Base-by-base conservation (phyloP, 2,888 invertebrate genomes). In the Seira ritae region DNA sequence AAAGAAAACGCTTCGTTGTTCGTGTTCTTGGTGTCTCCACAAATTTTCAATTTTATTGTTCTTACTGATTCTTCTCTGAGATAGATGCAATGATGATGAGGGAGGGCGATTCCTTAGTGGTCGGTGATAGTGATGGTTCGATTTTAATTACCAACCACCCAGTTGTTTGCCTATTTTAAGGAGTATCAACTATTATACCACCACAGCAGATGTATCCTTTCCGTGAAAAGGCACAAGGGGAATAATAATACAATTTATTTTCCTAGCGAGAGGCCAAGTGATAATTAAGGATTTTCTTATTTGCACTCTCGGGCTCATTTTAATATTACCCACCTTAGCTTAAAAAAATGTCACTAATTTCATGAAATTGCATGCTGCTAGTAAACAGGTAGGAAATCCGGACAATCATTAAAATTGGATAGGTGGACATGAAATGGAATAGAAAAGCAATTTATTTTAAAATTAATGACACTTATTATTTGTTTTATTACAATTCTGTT, bases 61-160 rank as follows among this genome's bases (percentile, higher is more conserved):
- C 50, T 42, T 68, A 20, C 42, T 73, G 75, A 82, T 72, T 77
- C 22, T 71, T 76, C 55, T 55, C 60, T 6, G 55, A 72, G 82
- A 82, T 82, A 80, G 68, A 72, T 37, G 60, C 31, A 31, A 31
- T 31, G 31, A 31, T 31, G 31, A 77, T 17, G 73, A 77, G 83
- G 77, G 82, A 70, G 71, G 82, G 77, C 31, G 31, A 31, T 76
- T 50, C 31, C 8, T 15, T 72, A 17, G 60, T 20, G 15, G n/a
- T 55, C 37, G 42, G 23, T 2, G 31, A 2, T 31, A 8, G 31
- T 42, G 20, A 80, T 62, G 73, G 72, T 76, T 82, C 76, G 55
- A 62, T 78, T 83, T 31, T 83, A 83, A 83, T 83, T 83, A 76
- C 83, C 31, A 31, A 8, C 31, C 83, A 83, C 77, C 83, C 77